phyloP scores from a whole-genome alignment of 2,888 invertebrate species.

The Carpatolechia fugitivella region DNA sequence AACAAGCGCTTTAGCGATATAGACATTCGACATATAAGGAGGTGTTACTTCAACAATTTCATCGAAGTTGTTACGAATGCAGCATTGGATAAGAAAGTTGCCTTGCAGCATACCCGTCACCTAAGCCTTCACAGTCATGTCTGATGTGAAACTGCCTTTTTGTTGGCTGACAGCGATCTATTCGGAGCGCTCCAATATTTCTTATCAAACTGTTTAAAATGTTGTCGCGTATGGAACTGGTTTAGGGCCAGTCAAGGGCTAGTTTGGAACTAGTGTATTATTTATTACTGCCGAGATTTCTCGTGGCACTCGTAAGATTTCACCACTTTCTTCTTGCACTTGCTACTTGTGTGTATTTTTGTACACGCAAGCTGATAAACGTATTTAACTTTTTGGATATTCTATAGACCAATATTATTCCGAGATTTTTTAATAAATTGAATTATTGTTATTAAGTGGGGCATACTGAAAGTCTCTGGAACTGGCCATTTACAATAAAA shows the following conservation, averaged over 20 bases:
- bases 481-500: no score
- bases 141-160: conserved; percentile 4
- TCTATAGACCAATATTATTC: no score
- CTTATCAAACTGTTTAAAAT: conserved; percentile 41
- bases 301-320: conserved; percentile 66
- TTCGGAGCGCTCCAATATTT: conserved; percentile 29
- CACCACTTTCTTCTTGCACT: conserved; percentile 69
- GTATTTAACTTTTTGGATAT: neutral
- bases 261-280: conserved; percentile 70
- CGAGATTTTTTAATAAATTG: no score
- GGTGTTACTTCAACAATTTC: neutral
- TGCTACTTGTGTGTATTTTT: neutral
- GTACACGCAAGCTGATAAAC: neutral
- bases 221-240: conserved; percentile 43
- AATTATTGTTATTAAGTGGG: no score
- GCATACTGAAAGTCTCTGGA: no score
- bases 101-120: neutral
- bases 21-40: neutral
- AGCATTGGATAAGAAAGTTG: conserved; percentile 6
- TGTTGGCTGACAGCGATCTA: conserved; percentile 5
- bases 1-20: neutral
- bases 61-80: neutral
- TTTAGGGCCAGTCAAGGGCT: conserved; percentile 60
- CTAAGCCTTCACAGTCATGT: neutral
- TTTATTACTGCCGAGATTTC: conserved; percentile 74